Evolutionary conservation across 2,888 invertebrate species (phyloP), one percentile per base, ranked within the genome.

Genomic region (Camptogramma bilineatum): DNA sequence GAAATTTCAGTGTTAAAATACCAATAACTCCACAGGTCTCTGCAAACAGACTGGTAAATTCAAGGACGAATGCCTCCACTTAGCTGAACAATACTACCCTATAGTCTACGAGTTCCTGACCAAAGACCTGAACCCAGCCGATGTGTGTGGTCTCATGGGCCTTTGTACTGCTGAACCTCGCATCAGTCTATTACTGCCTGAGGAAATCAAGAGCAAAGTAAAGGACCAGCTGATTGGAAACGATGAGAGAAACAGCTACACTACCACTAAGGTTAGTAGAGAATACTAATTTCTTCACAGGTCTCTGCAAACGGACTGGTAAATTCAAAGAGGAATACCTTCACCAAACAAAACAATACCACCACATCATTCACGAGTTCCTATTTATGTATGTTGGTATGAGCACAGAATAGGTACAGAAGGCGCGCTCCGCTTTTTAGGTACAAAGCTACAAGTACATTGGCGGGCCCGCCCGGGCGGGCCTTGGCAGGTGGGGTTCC

Each of bases 31-130:
- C 19, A 16, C 75, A 93, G 93, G 97, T 65, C 89, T 98, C 4
- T 98, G 98, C 91, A 96, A 96, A 70, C 97, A 97, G 88, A 96
- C 96, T 0, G 95, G 95, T 64, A 91, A 94, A 9, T 97, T 97
- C 86, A 94, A 95, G 69, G 81, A 91, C 1, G 96, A 97, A 93
- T 98, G 98, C 79, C 87, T 95, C 1, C 94, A 95, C 64, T 90
- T 98, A 46, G 97, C 97, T 0, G 95, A 97, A 62, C 94, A 97
- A 76, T 98, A 98, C 86, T 97, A 97, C 79, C 93, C 94, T 0
- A 81, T 94, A 18, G 94, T 97, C 66, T 98, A 98, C 84, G 84
- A 94, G 42, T 96, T 94, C 75, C 87, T 98, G 5, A 94, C 95
- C 0, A 89, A 94, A 8, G 95, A 95, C 72, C 84, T 98, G 70